These are phyloP conservation scores for Chlorodrepanis virens DNA, from an alignment of 2,113 vertebrate species.

Conservation along the genomic window DNA sequence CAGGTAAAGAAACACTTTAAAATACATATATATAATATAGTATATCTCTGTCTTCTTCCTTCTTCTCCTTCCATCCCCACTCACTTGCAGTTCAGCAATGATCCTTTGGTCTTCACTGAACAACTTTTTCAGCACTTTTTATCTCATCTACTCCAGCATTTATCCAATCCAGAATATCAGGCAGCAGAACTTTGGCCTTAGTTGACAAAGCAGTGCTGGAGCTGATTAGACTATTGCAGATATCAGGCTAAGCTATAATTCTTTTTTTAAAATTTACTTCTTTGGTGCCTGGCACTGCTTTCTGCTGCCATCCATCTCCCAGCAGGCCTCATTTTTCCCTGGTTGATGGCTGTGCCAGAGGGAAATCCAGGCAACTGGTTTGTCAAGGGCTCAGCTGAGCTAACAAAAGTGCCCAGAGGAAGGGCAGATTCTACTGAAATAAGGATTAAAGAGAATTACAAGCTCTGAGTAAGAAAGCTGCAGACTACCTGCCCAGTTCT, in stretches of 20 bases:
- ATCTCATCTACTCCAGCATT: background rate
- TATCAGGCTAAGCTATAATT: background rate
- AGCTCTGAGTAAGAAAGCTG: background rate
- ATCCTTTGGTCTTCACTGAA: background rate
- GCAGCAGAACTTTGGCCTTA: background rate
- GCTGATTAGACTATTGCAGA: background rate
- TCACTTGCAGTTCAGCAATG: background rate
- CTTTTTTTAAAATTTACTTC: rapidly evolving
- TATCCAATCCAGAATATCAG: background rate
- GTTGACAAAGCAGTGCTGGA: background rate
- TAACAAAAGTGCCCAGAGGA: background rate
- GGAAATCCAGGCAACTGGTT: background rate
- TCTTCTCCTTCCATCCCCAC: background rate
- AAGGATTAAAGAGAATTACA: background rate
- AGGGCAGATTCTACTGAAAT: background rate
- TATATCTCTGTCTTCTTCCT: too few species aligned
- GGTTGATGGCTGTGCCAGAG: background rate
- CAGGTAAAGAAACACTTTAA: slow-evolving; percentile 51
- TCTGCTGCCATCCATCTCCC: background rate
- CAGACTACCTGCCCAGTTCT: background rate
- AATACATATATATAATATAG: background rate
- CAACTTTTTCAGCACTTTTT: background rate
- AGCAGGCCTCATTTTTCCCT: background rate
- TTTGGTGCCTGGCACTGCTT: background rate
- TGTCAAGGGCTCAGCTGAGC: background rate